Conservation (phyloP, 2,888 invertebrate species). For the Chironomus riparius region DNA sequence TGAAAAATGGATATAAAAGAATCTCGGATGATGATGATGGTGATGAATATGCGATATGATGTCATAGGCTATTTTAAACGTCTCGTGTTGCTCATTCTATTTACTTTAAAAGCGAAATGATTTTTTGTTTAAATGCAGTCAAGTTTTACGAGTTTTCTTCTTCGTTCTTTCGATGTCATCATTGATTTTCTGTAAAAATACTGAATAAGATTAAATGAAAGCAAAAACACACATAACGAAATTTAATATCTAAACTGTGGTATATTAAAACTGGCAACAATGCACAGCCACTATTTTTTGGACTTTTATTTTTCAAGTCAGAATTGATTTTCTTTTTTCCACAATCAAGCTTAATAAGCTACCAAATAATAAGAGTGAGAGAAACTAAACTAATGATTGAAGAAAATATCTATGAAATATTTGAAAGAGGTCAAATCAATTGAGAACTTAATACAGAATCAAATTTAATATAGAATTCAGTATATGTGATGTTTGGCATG, state of each 20-base stretch:
- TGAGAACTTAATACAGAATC: background rate
- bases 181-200: background rate
- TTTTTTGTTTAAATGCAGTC: background rate
- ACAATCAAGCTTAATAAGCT: background rate
- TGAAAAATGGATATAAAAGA: background rate
- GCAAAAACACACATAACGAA: background rate
- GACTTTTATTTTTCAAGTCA: background rate
- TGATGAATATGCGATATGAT: background rate
- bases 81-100: background rate
- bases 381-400: background rate
- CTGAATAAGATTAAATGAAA: background rate
- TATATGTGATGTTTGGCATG: background rate
- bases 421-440: conserved; percentile 3
- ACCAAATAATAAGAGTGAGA: background rate
- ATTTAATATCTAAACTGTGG: background rate
- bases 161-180: background rate
- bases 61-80: background rate
- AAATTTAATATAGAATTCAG: background rate
- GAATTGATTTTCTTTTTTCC: background rate
- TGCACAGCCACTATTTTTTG: background rate
- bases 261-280: background rate
- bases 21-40: background rate
- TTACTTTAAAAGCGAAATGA: background rate
- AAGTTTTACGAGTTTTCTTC: background rate
- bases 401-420: background rate